Conservation (phyloP, 2,113 vertebrate species). For the Brevimyrus niger region DNA sequence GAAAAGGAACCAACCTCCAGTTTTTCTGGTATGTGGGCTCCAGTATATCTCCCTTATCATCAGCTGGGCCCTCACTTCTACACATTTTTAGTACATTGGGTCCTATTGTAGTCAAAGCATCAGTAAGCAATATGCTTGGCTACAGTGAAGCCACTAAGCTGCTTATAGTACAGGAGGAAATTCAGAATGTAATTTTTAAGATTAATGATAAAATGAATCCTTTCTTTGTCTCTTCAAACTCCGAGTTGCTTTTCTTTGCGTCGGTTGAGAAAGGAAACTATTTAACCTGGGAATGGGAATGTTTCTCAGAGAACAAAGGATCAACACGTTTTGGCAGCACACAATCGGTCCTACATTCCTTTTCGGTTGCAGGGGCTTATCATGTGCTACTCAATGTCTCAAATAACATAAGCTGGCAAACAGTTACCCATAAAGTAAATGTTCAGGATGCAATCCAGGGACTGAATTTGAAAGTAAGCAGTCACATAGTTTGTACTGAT, state of each 20-base stretch:
- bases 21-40: slow-evolving; percentile 52
- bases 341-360: slow-evolving; percentile 40
- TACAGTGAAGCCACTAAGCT: slow-evolving; percentile 39
- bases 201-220: slow-evolving; percentile 36
- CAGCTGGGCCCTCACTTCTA: slow-evolving; percentile 41
- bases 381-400: slow-evolving; percentile 56
- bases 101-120: slow-evolving; percentile 40
- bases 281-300: slow-evolving; percentile 56
- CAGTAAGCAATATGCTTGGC: slow-evolving; percentile 53
- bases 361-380: slow-evolving; percentile 45
- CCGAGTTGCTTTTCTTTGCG: slow-evolving; percentile 37
- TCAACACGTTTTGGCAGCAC: slow-evolving; percentile 17
- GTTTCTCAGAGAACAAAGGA: slow-evolving; percentile 8
- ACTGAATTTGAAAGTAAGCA: slow-evolving; percentile 44
- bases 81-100: slow-evolving; percentile 47
- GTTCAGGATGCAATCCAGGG: slow-evolving; percentile 52
- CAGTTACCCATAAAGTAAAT: slow-evolving; percentile 38
- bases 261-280: slow-evolving; percentile 40
- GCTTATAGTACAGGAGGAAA: slow-evolving; percentile 52
- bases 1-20: slow-evolving; percentile 51
- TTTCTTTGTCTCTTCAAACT: slow-evolving; percentile 42
- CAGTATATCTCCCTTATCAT: slow-evolving; percentile 25
- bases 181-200: slow-evolving; percentile 48
- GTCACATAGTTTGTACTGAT: slow-evolving; percentile 35
- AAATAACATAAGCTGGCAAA: slow-evolving; percentile 57